Percentiles rank a stretch among this genome's conserved stretches.
phyloP scores from a whole-genome alignment of 2,797 vertebrate genomes.

The Lutjanus argentimaculatus region DNA sequence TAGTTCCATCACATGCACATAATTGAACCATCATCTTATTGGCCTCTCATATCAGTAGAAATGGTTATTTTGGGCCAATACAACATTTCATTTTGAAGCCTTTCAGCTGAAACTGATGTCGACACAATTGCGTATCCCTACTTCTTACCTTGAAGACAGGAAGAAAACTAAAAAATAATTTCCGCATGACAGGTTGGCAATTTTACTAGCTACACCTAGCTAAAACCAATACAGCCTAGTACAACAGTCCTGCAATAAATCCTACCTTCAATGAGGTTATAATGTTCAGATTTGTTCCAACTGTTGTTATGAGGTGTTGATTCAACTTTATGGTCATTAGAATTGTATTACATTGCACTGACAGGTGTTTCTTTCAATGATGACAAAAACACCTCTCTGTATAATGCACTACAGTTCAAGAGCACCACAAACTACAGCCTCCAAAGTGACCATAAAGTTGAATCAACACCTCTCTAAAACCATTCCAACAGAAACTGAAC shows the following conservation, averaged over 20 bases:
- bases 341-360: neutral
- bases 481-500: neutral
- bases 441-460: neutral
- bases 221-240: neutral
- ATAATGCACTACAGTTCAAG: neutral
- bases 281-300: neutral
- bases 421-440: neutral
- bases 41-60: too few species aligned
- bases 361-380: neutral
- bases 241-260: neutral
- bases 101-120: too few species aligned
- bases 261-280: neutral
- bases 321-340: slow-evolving; percentile 3
- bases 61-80: too few species aligned
- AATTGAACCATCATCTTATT: too few species aligned
- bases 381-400: neutral
- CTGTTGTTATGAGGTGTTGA: neutral
- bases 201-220: neutral
- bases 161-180: neutral
- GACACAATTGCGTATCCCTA: too few species aligned
- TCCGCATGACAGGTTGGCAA: too few species aligned
- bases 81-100: too few species aligned
- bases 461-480: slow-evolving; percentile 1
- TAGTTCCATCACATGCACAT: too few species aligned
- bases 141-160: neutral